Base-by-base conservation (phyloP, 30 jellyfish, hydroid and myxozoan genomes). In the Rhopilema esculentum region DNA sequence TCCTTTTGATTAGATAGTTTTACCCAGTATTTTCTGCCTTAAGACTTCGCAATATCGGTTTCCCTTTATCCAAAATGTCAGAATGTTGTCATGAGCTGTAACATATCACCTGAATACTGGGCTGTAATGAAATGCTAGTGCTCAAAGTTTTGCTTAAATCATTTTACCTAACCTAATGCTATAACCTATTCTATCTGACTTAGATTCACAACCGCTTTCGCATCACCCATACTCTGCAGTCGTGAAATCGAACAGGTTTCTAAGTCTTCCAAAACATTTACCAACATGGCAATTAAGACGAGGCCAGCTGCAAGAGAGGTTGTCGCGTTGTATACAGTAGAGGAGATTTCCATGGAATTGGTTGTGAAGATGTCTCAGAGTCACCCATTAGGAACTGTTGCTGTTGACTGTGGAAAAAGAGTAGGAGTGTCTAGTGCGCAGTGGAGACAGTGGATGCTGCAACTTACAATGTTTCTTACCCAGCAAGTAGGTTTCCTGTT, bases 381-480 rank as follows among this genome's bases (percentile, higher is more conserved):
- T 73, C 97, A 96, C 64, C 99, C 99, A 33, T 84, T 96, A 1
- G 90, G 96, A 4, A 96, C 91, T 23, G 97, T 96, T 25, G 79
- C 85, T 19, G 98, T 96, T 17, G 99, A 96, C 29, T 89, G 99
- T 69, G 99, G 98, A 4, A 91, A 88, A 73, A 80, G 99, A 80
- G 86, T 96, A 9, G 99, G 99, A 8, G 99, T 96, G 0, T 71
- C 98, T 8, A 96, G 79, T 89, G 94, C 97, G 25, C 91, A 81
- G 72, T 96, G 99, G 99, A 51, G 98, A 66, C 96, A 91, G 51
- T 96, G 99, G 99, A 90, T 96, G 99, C 77, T 96, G 72, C 99
- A 96, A 84, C 89, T 96, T 74, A 86, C 94, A 8, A 91, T 90
- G 80, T 96, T 79, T 76, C 88, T 96, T 16, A 91, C 98, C 0